phyloP scores from a whole-genome alignment of 2,113 vertebrate genomes.

The Indri indri region DNA sequence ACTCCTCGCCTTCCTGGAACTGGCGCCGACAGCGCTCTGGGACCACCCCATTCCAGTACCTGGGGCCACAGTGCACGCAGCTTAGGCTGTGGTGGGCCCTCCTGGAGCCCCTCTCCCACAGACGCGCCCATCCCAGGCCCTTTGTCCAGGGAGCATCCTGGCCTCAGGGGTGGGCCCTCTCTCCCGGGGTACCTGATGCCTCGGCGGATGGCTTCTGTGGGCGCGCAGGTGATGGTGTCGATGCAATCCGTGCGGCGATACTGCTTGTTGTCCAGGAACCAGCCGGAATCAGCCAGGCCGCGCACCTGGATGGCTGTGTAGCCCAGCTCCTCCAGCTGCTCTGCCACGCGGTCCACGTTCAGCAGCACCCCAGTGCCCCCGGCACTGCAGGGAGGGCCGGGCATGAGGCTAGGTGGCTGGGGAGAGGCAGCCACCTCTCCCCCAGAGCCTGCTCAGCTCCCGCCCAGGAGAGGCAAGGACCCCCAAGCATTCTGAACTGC shows the following conservation, averaged over 20 bases:
- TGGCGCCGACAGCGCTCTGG: conserved; percentile 92
- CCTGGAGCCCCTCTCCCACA: neutral
- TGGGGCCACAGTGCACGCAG: conserved; percentile 67
- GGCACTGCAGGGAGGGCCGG: conserved; percentile 86
- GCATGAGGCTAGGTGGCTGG: neutral
- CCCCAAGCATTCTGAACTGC: neutral
- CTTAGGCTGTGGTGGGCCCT: neutral
- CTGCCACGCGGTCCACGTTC: conserved; percentile 95
- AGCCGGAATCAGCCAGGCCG: conserved; percentile 95
- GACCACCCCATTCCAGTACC: conserved; percentile 96
- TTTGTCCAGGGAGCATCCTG: neutral
- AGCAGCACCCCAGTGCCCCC: conserved; percentile 96
- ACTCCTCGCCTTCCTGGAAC: conserved; percentile 94
- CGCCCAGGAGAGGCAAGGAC: neutral
- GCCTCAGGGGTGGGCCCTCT: no score
- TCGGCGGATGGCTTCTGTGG: conserved; percentile 96
- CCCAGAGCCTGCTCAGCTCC: neutral
- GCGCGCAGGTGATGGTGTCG: conserved; percentile 92
- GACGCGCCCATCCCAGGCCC: neutral
- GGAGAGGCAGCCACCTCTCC: no score
- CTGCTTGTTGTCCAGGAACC: conserved; percentile 99
- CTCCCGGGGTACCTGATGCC: conserved; percentile 90
- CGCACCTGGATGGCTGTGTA: conserved; percentile 93
- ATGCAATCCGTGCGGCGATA: conserved; percentile 94
- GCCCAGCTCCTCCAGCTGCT: conserved; percentile 92